Conservation (phyloP, 2,797 vertebrate genomes). For the Galago senegalensis region DNA sequence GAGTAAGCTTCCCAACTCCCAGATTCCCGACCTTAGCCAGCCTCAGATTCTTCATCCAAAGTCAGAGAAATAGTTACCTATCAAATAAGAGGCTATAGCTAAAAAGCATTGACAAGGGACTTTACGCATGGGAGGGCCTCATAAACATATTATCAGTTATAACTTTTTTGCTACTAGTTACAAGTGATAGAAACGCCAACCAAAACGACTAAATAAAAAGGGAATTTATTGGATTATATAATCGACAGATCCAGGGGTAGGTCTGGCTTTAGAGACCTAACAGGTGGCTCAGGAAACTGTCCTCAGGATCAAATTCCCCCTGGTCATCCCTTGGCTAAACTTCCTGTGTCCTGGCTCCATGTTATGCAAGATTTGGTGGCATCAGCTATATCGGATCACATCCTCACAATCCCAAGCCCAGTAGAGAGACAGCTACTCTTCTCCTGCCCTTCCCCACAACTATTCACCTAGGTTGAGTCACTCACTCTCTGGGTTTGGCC, state of each 20-base stretch:
- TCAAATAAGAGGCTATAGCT: neutral
- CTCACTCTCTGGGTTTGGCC: neutral
- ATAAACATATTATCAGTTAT: neutral
- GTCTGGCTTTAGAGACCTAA: neutral
- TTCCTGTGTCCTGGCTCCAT: neutral
- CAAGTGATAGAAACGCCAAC: neutral
- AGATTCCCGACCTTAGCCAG: neutral
- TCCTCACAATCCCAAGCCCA: neutral
- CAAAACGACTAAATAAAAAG: neutral
- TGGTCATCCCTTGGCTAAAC: neutral
- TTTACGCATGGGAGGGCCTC: neutral
- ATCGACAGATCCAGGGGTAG: neutral
- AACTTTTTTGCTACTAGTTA: neutral
- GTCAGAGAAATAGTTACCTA: neutral
- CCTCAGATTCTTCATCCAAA: neutral
- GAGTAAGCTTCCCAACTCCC: neutral
- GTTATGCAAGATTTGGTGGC: neutral
- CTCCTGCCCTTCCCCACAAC: no score
- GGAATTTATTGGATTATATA: neutral
- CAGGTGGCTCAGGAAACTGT: neutral
- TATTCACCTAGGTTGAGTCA: neutral
- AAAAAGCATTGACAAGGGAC: neutral
- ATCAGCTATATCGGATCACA: neutral
- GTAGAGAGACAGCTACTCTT: neutral
- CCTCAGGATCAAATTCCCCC: neutral